Evolutionary conservation across 2,113 vertebrate genomes (phyloP).

Genomic region (Aythya baeri): DNA sequence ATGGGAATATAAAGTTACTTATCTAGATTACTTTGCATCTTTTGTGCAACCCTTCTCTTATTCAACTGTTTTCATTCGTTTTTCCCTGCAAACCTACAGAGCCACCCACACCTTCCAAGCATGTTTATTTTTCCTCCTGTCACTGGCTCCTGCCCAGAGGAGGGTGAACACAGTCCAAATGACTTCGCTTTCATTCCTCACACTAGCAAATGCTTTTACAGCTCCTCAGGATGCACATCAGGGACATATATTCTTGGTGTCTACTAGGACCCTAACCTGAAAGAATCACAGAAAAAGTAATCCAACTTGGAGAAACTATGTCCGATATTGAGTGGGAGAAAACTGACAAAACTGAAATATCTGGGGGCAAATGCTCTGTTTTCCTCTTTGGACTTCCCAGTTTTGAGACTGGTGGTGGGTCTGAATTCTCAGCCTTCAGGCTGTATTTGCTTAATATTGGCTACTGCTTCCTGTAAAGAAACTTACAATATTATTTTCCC

Average conservation of each 20-base stretch:
- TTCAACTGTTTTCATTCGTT: background rate
- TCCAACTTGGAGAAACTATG: background rate
- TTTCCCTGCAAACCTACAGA: constrained; percentile 1
- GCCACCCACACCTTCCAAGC: background rate
- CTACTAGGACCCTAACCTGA: background rate
- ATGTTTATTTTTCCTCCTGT: constrained; percentile 16
- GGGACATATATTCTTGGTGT: background rate
- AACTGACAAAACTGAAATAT: background rate
- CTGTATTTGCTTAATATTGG: background rate
- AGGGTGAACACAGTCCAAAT: background rate
- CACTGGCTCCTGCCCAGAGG: background rate
- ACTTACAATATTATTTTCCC: background rate
- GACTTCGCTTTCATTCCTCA: background rate
- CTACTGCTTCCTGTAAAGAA: background rate
- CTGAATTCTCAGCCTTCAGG: background rate
- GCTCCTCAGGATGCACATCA: background rate
- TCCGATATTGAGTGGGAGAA: background rate
- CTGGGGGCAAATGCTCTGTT: background rate
- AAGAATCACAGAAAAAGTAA: background rate
- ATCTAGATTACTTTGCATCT: background rate
- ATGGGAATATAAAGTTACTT: background rate
- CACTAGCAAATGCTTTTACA: background rate
- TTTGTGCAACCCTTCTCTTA: background rate
- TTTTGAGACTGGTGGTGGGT: background rate
- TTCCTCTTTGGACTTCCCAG: background rate